Evolutionary conservation across 2,888 invertebrate genomes (phyloP).

Genomic region (Scaptomyza caliginosa): DNA sequence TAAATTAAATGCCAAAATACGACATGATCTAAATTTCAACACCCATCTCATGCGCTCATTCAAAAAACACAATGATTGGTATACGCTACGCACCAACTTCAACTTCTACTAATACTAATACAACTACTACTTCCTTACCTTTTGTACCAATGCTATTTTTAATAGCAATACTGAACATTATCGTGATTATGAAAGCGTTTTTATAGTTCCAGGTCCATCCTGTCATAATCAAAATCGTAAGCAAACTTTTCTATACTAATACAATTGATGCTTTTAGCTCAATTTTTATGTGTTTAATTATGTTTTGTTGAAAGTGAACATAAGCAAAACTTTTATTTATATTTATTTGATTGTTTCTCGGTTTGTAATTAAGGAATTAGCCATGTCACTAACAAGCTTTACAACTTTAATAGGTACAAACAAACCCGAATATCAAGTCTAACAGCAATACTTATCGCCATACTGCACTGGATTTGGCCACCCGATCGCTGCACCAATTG

Average conservation of each 20-base stretch:
- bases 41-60: slow-evolving; percentile 22
- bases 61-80: slow-evolving; percentile 49
- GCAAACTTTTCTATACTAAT: slow-evolving; percentile 66
- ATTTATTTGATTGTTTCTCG: background rate
- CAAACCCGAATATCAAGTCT: slow-evolving; percentile 97
- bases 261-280: background rate
- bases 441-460: slow-evolving; percentile 88
- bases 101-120: slow-evolving; percentile 26
- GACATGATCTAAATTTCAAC: slow-evolving; percentile 27
- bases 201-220: slow-evolving; percentile 89
- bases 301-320: background rate
- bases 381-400: background rate
- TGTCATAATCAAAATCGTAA: slow-evolving; percentile 87
- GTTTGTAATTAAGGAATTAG: background rate
- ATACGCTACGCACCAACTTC: slow-evolving; percentile 45
- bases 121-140: slow-evolving; percentile 18
- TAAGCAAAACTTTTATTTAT: background rate
- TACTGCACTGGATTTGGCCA: slow-evolving; percentile 91
- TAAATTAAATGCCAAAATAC: background rate
- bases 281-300: slow-evolving; percentile 5
- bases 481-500: slow-evolving; percentile 88
- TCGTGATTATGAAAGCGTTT: slow-evolving; percentile 90
- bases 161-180: slow-evolving; percentile 86
- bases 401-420: slow-evolving; percentile 89
- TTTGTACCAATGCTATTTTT: slow-evolving; percentile 12